These are phyloP conservation scores for Aleadryas rufinucha DNA, from an alignment of 2,113 vertebrate species.

Conservation along the genomic window DNA sequence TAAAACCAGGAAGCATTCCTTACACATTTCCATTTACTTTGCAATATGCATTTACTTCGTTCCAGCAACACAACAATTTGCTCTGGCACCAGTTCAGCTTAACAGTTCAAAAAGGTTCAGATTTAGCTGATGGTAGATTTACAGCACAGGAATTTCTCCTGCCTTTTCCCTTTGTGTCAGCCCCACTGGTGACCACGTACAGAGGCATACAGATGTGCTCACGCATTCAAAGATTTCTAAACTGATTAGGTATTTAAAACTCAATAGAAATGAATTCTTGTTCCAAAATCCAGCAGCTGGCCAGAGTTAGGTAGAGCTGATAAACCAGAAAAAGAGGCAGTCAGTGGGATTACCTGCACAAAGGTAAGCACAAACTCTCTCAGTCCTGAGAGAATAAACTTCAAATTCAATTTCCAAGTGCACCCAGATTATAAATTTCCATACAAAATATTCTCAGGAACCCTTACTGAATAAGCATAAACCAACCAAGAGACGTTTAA, in stretches of 20 bases:
- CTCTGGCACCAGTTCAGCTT: slow-evolving; percentile 16
- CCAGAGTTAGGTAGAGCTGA: neutral
- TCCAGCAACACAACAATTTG: neutral
- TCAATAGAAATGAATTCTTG: neutral
- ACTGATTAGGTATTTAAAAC: neutral
- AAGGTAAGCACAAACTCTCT: neutral
- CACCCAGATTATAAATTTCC: neutral
- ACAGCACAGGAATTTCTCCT: neutral
- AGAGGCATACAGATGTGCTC: neutral
- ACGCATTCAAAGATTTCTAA: neutral
- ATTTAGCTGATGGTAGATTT: neutral
- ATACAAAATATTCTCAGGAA: neutral
- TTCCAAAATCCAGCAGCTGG: neutral
- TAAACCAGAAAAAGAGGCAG: neutral
- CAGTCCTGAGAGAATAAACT: neutral
- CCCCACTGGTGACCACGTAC: neutral
- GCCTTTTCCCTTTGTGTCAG: neutral
- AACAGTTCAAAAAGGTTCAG: neutral
- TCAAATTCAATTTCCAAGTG: neutral
- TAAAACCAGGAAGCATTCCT: slow-evolving; percentile 24
- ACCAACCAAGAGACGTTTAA: neutral
- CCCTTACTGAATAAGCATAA: neutral
- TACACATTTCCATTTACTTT: slow-evolving; percentile 15
- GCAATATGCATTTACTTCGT: slow-evolving; percentile 21
- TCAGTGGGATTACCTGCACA: neutral